phyloP scores from a whole-genome alignment of 2,113 vertebrate species.

The Leptobrachium ailaonicum region DNA sequence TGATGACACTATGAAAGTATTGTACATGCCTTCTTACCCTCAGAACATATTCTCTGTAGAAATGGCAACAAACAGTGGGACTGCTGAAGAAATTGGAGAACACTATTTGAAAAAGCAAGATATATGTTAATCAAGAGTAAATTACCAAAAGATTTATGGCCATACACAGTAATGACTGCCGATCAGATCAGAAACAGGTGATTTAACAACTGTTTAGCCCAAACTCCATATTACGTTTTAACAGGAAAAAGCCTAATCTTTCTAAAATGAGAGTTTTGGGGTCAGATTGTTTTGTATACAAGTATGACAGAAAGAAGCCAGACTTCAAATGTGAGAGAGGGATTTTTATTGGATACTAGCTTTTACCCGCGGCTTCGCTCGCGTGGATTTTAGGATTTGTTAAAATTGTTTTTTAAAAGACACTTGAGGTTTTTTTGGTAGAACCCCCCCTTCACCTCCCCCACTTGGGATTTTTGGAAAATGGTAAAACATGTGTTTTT shows the following conservation, averaged over 20 bases:
- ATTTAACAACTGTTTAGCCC: neutral
- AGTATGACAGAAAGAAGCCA: conserved; percentile 9
- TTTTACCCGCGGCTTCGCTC: no score
- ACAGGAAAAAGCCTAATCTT: neutral
- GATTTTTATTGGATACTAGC: neutral
- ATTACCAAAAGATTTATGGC: conserved; percentile 2
- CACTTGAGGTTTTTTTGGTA: no score
- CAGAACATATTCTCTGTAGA: no score
- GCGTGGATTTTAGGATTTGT: no score
- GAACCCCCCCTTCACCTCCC: no score
- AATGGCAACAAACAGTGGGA: neutral
- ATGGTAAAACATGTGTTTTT: no score
- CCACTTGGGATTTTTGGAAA: no score
- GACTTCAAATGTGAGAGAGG: neutral
- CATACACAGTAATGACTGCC: neutral
- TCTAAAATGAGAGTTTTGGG: conserved; percentile 1
- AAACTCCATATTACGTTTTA: conserved; percentile 8
- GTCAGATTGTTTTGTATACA: neutral
- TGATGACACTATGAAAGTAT: no score
- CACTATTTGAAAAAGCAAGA: neutral
- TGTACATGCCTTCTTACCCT: no score
- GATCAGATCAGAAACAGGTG: neutral
- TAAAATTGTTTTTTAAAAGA: no score
- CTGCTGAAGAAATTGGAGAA: neutral
- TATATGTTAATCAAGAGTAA: neutral